A percentile compares a stretch with the other conserved stretches of the same genome.
Conservation (phyloP, 2,888 invertebrate genomes). For the Melinaea menophilus region DNA sequence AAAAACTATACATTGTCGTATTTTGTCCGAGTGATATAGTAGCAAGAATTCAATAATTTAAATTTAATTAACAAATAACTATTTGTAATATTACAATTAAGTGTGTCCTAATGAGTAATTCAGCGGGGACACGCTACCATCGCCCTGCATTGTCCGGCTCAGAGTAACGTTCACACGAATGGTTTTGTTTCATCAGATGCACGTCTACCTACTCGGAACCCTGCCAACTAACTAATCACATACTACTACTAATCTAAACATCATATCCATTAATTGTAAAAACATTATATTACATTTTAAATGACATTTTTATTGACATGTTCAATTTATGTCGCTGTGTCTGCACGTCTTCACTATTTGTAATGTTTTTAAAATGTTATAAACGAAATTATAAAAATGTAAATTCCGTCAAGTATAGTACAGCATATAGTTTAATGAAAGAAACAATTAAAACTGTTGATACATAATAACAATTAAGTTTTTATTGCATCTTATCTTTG, state of each 20-base stretch:
- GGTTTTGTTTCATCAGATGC: slow-evolving; percentile 67
- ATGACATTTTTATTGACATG: neutral
- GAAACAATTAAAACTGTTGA: too few species aligned
- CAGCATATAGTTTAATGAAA: too few species aligned
- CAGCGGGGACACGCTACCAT: slow-evolving; percentile 41
- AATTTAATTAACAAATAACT: too few species aligned
- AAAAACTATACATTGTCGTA: too few species aligned
- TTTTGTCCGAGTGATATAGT: neutral
- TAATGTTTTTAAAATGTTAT: too few species aligned
- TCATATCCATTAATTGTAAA: slow-evolving; percentile 12
- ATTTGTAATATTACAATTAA: neutral
- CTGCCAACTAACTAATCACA: slow-evolving; percentile 64
- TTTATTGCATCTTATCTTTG: too few species aligned
- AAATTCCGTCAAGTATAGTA: too few species aligned
- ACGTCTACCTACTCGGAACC: slow-evolving; percentile 69
- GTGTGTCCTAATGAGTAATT: slow-evolving; percentile 31
- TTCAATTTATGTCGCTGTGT: neutral
- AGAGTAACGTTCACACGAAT: slow-evolving; percentile 56
- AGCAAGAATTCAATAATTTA: neutral
- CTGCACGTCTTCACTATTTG: too few species aligned
- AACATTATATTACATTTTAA: slow-evolving; percentile 2
- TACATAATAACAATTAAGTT: too few species aligned
- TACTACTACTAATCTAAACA: slow-evolving; percentile 27
- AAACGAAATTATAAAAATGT: too few species aligned
- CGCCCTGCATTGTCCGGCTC: slow-evolving; percentile 62